Percentiles rank a stretch among this genome's conserved stretches.
These are phyloP conservation scores for Poecile atricapillus DNA, from an alignment of 2,113 vertebrate genomes.

Conservation along the genomic window DNA sequence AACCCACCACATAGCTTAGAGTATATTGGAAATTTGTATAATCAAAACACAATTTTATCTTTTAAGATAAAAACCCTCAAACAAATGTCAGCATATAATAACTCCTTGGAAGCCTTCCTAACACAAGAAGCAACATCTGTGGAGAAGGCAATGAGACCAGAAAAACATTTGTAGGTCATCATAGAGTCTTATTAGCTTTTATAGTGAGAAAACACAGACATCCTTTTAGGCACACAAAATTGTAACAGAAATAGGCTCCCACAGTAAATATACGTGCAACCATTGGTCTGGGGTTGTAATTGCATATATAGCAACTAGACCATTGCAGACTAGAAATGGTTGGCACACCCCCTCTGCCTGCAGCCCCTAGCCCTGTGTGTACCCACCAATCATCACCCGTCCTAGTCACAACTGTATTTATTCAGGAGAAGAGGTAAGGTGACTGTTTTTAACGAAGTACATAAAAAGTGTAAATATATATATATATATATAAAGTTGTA, in stretches of 20 bases:
- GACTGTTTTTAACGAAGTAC: not conserved
- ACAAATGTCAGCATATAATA: not conserved
- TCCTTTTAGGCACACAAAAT: not conserved
- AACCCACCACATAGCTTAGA: not conserved
- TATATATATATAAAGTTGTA: not conserved
- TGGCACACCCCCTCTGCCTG: not conserved
- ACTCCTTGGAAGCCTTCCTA: not conserved
- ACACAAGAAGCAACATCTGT: not conserved
- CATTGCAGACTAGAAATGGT: not conserved
- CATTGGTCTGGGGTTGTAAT: not conserved
- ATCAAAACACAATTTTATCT: not conserved
- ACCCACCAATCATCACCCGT: rapidly evolving
- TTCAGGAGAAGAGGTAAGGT: not conserved
- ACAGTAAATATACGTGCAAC: not conserved
- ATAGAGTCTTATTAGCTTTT: not conserved
- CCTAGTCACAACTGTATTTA: rapidly evolving
- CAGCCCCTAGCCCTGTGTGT: not conserved
- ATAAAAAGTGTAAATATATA: not conserved
- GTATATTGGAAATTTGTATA: not conserved
- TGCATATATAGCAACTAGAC: not conserved
- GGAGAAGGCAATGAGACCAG: not conserved
- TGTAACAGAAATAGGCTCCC: not conserved
- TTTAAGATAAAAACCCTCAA: not conserved
- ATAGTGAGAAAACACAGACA: not conserved
- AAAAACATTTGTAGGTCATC: not conserved